A percentile compares a stretch with the other conserved stretches of the same genome.
Evolutionary conservation across 2,113 vertebrate species (phyloP).

Genomic region (Psephotus haematonotus): DNA sequence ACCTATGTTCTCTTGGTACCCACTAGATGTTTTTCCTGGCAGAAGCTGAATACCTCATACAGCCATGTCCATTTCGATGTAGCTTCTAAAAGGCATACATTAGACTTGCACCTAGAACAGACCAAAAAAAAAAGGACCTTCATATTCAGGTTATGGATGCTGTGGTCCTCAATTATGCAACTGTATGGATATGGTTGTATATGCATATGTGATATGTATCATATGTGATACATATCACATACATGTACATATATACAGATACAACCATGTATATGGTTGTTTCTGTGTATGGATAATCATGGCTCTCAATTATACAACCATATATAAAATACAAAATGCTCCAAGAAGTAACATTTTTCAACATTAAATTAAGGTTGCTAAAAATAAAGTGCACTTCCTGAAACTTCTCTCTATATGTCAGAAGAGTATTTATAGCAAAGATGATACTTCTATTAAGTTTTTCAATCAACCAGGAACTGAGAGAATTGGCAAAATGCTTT

Average conservation of each 20-base stretch:
- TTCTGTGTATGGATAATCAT: neutral
- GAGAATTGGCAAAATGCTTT: neutral
- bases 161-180: neutral
- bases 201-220: no score
- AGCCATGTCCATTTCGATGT: neutral
- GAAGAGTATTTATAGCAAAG: constrained; percentile 29
- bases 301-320: neutral
- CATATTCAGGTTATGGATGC: neutral
- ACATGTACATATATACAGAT: no score
- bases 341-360: constrained; percentile 12
- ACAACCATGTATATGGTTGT: no score
- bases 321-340: neutral
- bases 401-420: neutral
- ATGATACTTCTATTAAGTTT: neutral
- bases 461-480: neutral
- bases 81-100: neutral
- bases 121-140: neutral
- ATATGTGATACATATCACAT: no score
- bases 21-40: neutral
- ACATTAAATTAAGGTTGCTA: constrained; percentile 7
- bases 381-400: neutral
- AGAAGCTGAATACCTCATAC: neutral
- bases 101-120: neutral
- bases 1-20: neutral
- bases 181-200: neutral